Evolutionary conservation across 2,888 invertebrate species (phyloP), one percentile per base, ranked within the genome.

Genomic region (Fissipunctia ypsillon): DNA sequence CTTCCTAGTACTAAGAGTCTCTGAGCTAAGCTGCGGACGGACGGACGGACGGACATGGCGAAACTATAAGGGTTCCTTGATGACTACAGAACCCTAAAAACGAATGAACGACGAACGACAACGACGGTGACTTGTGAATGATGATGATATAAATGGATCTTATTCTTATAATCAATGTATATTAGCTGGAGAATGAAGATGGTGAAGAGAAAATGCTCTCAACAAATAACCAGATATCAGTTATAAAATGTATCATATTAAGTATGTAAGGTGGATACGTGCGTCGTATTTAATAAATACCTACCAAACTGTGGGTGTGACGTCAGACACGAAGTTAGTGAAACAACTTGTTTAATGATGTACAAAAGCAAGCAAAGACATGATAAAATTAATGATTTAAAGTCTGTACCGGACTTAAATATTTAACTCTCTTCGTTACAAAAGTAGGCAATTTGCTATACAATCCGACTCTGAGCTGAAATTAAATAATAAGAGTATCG

Each of bases 291-390:
- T 38, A 28, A 2, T 25, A 7, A 16, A n/a, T 31, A 31, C 19
- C 22, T 31, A 25, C 4, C 59, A 48, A 66, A 52, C 6, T 25
- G 12, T 59, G 25, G 31, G 73, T 7, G 71, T 71, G 56, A 16
- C 28, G 1, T 22, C 16, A 50, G 31, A 25, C 7, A 45, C 28
- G 45, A 71, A 71, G 45, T 50, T 60, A 25, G 16, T 25, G 41
- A 35, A 60, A 43, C 31, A 52, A 69, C 19, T 52, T 31, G 19
- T 52, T 19, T 54, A 54, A 14, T 25, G n/a, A 41, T 41, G 22
- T 52, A 72, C 31, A 5, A n/a, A 56, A 22, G 45, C 25, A 3
- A 22, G 31, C 6, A 50, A 50, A 10, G 25, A 22, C 38, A 16
- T 22, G 6, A 28, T 45, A 28, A 7, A 45, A 25, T 69, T 28